Conservation (phyloP, 2,797 vertebrate genomes). For the Myiotriccus ornatus region DNA sequence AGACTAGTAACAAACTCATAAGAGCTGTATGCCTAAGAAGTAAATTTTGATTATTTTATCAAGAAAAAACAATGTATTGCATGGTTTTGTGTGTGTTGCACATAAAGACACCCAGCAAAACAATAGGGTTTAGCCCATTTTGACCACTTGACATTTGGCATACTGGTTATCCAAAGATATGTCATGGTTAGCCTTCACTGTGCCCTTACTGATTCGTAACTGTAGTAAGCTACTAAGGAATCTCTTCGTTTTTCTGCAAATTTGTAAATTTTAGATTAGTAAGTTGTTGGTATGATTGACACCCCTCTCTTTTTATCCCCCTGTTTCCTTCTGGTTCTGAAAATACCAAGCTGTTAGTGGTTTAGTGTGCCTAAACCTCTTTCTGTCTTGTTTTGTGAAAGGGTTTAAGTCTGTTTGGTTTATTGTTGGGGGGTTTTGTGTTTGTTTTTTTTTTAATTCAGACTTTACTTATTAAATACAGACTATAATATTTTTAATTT, state of each 20-base stretch:
- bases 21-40: background rate
- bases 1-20: background rate
- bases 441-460: background rate
- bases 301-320: background rate
- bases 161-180: background rate
- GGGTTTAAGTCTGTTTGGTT: background rate
- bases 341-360: background rate
- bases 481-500: background rate
- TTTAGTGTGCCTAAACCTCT: background rate
- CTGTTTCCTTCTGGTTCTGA: background rate
- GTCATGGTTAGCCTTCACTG: background rate
- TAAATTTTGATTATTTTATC: background rate
- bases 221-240: background rate
- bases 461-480: background rate
- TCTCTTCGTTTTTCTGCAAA: background rate
- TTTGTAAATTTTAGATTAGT: background rate
- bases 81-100: background rate
- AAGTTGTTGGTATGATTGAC: background rate
- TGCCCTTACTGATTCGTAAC: background rate
- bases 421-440: background rate
- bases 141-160: background rate
- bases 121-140: background rate
- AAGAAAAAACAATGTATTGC: background rate
- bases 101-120: background rate
- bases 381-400: background rate